Evolutionary conservation across 2,797 vertebrate species (phyloP), one percentile per base, ranked within the genome.

Genomic region (Staurois parvus): DNA sequence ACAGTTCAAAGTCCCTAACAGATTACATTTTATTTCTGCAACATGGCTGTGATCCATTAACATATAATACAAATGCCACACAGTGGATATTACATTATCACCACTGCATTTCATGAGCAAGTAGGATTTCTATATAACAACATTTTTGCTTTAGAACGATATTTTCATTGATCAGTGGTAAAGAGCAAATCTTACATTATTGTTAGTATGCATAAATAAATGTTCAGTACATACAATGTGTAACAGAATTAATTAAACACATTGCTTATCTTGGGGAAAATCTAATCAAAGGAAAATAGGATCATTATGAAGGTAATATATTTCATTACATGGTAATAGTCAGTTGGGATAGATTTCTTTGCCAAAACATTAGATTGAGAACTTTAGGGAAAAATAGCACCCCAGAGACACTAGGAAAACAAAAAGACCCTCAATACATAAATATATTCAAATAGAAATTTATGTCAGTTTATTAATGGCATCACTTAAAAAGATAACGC

Each of bases 401-500:
- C 93, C 92, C 88, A 87, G 87, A 94, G 92, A 91, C 91, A 92
- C 93, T 93, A 93, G 90, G 92, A 91, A 93, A 93, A 87, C 89
- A 85, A 90, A 81, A 93, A 93, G 88, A 88, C 75, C 84, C 92
- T 87, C 90, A 91, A 90, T 85, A 89, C 84, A 88, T 87, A 92
- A 90, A 90, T 86, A 75, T 83, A 83, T 75, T 78, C 92, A 90
- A 93, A 94, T 86, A 88, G 90, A 94, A 94, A 94, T 93, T 92
- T 93, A 92, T 94, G 91, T 94, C 92, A 93, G 72, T 93, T 94
- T 93, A 88, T 92, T 94, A 94, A 95, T 94, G 88, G 90, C 87
- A 94, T 91, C 91, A 91, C 91, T 94, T 94, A 92, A 94, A 94
- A 94, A 89, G 87, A 89, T 92, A 94, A 90, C 86, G 93, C 92